Conservation (phyloP, 2,797 vertebrate genomes). For the Smutsia temminckii region DNA sequence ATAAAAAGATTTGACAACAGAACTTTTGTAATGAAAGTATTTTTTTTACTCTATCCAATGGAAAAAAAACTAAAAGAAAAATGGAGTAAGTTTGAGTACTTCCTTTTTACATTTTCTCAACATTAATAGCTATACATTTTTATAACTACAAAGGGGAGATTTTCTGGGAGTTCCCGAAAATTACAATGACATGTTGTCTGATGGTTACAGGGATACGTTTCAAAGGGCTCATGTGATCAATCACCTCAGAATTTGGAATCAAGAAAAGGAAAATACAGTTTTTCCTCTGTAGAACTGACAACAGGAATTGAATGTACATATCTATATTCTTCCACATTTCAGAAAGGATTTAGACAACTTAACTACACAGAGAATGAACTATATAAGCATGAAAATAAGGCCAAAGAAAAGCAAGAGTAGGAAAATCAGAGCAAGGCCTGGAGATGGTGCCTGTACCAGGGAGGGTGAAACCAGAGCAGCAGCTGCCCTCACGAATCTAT, state of each 20-base stretch:
- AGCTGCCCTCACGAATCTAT: neutral
- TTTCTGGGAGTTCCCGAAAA: neutral
- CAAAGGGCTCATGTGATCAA: neutral
- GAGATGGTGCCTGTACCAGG: neutral
- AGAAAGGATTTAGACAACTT: neutral
- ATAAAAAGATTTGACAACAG: neutral
- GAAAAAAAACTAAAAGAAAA: slow-evolving; percentile 17
- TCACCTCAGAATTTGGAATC: neutral
- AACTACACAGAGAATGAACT: neutral
- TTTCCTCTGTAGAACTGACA: neutral
- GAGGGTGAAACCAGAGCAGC: neutral
- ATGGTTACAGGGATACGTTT: neutral
- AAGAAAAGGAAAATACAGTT: neutral
- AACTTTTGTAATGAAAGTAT: neutral
- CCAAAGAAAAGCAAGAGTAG: neutral
- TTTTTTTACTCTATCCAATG: neutral
- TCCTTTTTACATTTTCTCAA: neutral
- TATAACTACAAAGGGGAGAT: neutral
- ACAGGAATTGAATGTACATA: neutral
- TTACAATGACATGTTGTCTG: neutral
- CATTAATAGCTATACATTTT: neutral
- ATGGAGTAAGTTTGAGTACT: neutral
- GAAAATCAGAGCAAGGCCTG: neutral
- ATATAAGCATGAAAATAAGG: neutral
- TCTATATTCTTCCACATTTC: neutral